These are phyloP conservation scores for Notechis scutatus DNA, from an alignment of 2,113 vertebrate genomes.

Conservation along the genomic window DNA sequence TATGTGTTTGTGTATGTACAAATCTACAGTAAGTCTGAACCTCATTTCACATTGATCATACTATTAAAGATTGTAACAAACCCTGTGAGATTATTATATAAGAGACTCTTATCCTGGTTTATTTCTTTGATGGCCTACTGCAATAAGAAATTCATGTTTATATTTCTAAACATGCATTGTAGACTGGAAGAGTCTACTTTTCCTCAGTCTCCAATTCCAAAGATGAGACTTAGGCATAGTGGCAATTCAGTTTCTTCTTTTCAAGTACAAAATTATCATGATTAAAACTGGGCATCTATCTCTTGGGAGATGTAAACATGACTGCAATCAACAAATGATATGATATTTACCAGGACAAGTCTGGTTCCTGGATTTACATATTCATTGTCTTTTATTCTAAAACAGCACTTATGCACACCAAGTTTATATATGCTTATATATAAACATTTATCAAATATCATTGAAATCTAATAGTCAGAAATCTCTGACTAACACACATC, in stretches of 20 bases:
- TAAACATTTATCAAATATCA: not conserved
- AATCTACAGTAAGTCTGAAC: not conserved
- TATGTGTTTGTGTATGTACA: not conserved
- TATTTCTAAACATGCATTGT: not conserved
- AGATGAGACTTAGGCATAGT: not conserved
- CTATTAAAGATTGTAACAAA: not conserved
- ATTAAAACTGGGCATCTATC: not conserved
- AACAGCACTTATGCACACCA: not conserved
- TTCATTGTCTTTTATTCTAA: not conserved
- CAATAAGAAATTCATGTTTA: not conserved
- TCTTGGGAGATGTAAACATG: not conserved
- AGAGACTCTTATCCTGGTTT: not conserved
- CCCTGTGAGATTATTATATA: not conserved
- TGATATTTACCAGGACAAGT: not conserved
- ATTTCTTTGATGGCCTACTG: not conserved
- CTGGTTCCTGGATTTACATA: not conserved
- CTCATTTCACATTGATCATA: not conserved
- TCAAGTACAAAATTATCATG: not conserved
- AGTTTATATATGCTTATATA: not conserved
- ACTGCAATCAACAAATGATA: not conserved
- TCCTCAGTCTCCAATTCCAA: not conserved
- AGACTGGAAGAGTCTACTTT: not conserved
- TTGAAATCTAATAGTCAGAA: not conserved
- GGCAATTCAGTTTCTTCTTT: not conserved
- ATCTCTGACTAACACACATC: not conserved